Base-by-base conservation (phyloP, 2,113 vertebrate species). In the Elgaria multicarinata region DNA sequence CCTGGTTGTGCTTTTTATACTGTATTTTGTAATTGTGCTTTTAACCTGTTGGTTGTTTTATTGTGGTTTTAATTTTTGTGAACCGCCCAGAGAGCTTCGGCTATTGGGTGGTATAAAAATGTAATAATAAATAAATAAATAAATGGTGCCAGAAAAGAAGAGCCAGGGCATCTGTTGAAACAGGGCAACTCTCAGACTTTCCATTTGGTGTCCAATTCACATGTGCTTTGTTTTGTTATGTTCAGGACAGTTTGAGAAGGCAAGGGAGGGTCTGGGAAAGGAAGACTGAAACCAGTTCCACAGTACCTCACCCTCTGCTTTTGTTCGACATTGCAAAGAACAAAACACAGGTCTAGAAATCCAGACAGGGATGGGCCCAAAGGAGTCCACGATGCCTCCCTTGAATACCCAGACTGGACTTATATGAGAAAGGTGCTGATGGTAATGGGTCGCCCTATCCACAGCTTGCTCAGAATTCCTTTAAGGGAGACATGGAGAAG, bases 251-350 rank as follows among this genome's bases (percentile, higher is more conserved):
- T 94, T 88, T 39, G 20, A 81, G 81, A 86, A 31, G 87, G 85
- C 67, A 39, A 88, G 84, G 64, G 53, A 83, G 79, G 87, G 91
- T 1, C 86, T 87, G 95, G 91, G 93, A 95, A 92, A 18, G 83
- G 91, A 90, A 36, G 82, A 39, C 9, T 55, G 87, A 72, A 72
- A 91, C 2, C 84, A 55, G 79, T 8, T 94, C 90, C 89, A 86
- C 66, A 66, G 33, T 39, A 74, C 77, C 84, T 81, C 77, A 71
- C 69, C 26, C 36, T 62, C 0, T 9, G 2, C 16, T 72, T 64
- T 89, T 91, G 84, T 2, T 74, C 9, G 53, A n/a, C 67, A 12
- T 58, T 74, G 28, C 28, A 82, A 74, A 74, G 67, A 58, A 82
- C 26, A 58, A 58, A 39, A 62, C n/a, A 66, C 39, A 26, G 46